Evolutionary conservation across 2,113 vertebrate species (phyloP).

Genomic region (Eptesicus fuscus): DNA sequence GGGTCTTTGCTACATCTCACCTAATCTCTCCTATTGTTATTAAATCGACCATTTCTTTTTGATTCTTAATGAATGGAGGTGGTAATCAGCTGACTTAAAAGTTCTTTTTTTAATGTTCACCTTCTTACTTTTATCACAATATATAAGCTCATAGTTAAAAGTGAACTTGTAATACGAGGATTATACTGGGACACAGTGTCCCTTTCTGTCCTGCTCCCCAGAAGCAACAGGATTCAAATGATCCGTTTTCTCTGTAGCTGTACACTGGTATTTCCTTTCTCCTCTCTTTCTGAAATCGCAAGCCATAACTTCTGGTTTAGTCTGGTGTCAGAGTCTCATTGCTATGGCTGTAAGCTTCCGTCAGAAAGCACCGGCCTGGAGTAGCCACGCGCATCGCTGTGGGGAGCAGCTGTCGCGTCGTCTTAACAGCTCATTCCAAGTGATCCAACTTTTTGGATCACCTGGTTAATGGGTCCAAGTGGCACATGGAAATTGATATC

Average conservation of each 20-base stretch:
- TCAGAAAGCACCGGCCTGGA: background rate
- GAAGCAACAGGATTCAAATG: background rate
- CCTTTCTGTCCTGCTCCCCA: background rate
- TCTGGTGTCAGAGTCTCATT: background rate
- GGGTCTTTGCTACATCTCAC: background rate
- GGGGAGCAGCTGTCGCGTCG: background rate
- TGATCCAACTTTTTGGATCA: background rate
- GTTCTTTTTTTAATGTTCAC: background rate
- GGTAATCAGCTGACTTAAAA: background rate
- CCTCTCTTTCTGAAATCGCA: background rate
- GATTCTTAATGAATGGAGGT: background rate
- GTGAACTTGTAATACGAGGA: background rate
- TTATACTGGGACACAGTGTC: background rate
- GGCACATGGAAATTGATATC: background rate
- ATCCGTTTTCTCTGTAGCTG: background rate
- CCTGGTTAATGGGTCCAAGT: background rate
- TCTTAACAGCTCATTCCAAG: background rate
- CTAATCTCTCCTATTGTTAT: background rate
- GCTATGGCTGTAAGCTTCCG: background rate
- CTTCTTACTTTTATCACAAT: background rate
- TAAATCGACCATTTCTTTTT: background rate
- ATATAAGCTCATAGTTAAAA: background rate
- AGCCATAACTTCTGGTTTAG: background rate
- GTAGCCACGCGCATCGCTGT: background rate
- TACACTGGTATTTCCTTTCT: background rate